These are phyloP conservation scores for Oreortyx pictus DNA, from an alignment of 2,797 vertebrate genomes.

Conservation along the genomic window DNA sequence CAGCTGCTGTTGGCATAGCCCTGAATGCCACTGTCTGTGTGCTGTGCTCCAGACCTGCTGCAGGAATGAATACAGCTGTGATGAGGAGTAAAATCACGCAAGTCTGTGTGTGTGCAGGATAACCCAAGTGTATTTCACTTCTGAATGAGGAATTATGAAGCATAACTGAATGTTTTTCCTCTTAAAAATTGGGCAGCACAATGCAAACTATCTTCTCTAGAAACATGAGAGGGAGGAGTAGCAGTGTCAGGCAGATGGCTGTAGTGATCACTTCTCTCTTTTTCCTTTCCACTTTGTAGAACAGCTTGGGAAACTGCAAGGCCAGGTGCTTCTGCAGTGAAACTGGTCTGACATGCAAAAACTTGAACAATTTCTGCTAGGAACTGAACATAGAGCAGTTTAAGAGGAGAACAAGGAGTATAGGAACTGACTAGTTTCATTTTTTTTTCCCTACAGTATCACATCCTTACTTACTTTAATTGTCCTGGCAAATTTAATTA, in stretches of 20 bases:
- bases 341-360: neutral
- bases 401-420: neutral
- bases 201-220: neutral
- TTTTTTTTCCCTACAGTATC: neutral
- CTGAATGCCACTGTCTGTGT: neutral
- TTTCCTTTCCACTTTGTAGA: neutral
- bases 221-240: slow-evolving; percentile 10
- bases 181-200: neutral
- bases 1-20: neutral
- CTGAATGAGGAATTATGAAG: slow-evolving; percentile 16
- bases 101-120: neutral
- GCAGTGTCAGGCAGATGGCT: slow-evolving; percentile 26
- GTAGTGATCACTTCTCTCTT: slow-evolving; percentile 13
- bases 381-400: neutral
- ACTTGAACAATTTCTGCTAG: neutral
- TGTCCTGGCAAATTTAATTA: slow-evolving; percentile 1
- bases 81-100: neutral
- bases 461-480: neutral
- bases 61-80: neutral
- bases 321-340: neutral
- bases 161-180: neutral
- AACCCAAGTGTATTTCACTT: neutral
- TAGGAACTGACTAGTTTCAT: neutral
- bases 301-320: neutral
- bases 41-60: neutral